Evolutionary conservation across 2,797 vertebrate species (phyloP).

Genomic region (Lepilemur septentrionalis): DNA sequence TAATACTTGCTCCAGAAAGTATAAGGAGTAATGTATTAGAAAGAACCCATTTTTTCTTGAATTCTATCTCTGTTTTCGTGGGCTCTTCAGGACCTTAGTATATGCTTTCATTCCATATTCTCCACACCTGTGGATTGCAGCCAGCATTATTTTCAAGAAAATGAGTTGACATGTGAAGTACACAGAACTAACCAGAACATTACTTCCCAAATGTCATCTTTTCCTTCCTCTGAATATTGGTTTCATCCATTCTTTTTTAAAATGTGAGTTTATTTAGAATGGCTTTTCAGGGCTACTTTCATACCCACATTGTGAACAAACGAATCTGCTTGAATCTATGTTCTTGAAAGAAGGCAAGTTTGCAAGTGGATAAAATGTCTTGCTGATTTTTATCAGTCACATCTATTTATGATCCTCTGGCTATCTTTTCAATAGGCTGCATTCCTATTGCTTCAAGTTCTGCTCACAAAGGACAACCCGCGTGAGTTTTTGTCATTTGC

Average conservation of each 20-base stretch:
- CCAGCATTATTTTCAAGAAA: neutral
- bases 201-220: neutral
- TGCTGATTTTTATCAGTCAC: neutral
- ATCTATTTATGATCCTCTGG: neutral
- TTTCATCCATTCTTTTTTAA: neutral
- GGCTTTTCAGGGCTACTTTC: neutral
- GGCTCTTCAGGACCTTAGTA: neutral
- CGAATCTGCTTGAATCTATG: neutral
- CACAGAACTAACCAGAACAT: neutral
- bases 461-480: neutral
- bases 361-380: neutral
- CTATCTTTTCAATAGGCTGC: neutral
- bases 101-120: neutral
- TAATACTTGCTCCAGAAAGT: neutral
- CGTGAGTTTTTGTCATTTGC: neutral
- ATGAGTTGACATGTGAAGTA: neutral
- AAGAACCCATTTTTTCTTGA: neutral
- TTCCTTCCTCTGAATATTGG: neutral
- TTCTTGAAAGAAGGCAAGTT: neutral
- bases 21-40: neutral
- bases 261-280: neutral
- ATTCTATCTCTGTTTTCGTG: neutral
- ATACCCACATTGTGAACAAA: neutral
- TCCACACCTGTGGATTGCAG: neutral
- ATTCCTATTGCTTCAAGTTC: neutral